Evolutionary conservation across 2,888 invertebrate species (phyloP).

Genomic region (Mactromeris polynyma): DNA sequence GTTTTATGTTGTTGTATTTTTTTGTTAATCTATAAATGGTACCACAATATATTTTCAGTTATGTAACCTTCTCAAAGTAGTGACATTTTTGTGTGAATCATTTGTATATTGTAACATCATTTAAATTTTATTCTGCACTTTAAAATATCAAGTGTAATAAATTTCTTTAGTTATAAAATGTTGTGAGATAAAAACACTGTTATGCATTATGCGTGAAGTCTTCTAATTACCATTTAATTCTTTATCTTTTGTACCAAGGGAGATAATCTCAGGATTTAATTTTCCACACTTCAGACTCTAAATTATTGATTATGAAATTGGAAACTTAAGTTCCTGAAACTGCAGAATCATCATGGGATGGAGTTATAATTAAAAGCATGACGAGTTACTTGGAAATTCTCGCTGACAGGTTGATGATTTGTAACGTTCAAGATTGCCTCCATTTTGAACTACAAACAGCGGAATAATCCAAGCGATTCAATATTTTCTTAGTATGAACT

Average conservation of each 20-base stretch:
- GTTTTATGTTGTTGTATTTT: conserved; percentile 40
- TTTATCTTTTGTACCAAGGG: background rate
- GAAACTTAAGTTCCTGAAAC: background rate
- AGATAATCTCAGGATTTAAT: background rate
- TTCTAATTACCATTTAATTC: background rate
- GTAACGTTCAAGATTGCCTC: background rate
- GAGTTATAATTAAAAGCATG: background rate
- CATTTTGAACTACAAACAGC: background rate
- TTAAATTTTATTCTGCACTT: background rate
- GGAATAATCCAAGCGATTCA: background rate
- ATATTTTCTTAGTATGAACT: background rate
- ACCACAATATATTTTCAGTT: conserved; percentile 15
- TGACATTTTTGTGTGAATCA: conserved; percentile 1
- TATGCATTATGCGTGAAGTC: background rate
- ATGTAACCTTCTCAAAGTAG: background rate
- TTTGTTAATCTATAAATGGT: conserved; percentile 29
- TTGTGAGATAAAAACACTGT: background rate
- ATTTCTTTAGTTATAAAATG: background rate
- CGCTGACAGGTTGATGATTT: background rate
- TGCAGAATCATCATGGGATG: background rate
- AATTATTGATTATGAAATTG: background rate
- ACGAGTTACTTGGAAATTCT: background rate
- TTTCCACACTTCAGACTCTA: background rate
- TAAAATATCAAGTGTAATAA: background rate
- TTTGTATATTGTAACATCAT: conserved; percentile 32